Evolutionary conservation across 2,113 vertebrate species (phyloP).

Genomic region (Regulus satrapa): DNA sequence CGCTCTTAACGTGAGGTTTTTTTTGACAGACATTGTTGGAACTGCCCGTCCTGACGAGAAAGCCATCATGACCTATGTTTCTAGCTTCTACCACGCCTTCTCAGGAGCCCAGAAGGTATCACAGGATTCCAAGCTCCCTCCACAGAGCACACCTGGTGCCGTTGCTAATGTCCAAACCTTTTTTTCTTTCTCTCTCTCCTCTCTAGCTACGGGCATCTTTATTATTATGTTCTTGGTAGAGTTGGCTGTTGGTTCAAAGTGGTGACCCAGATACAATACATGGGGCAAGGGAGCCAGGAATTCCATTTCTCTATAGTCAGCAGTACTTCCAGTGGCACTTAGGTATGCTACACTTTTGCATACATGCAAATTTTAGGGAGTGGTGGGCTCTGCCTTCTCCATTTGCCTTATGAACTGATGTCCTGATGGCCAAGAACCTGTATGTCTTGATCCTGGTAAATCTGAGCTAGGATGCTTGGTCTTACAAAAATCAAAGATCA

Average conservation of each 20-base stretch:
- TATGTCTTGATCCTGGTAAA: background rate
- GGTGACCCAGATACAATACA: background rate
- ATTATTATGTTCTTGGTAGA: slow-evolving; percentile 62
- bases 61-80: slow-evolving; percentile 99
- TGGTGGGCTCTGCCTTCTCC: background rate
- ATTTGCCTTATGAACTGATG: background rate
- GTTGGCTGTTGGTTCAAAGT: slow-evolving; percentile 63
- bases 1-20: slow-evolving; percentile 71
- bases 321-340: background rate
- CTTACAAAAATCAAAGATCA: background rate
- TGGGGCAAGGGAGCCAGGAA: background rate
- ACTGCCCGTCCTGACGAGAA: slow-evolving; percentile 98
- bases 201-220: slow-evolving; percentile 59
- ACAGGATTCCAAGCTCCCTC: slow-evolving; percentile 77
- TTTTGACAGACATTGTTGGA: slow-evolving; percentile 95
- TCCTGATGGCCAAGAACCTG: background rate
- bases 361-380: background rate
- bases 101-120: slow-evolving; percentile 99
- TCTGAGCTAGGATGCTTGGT: background rate
- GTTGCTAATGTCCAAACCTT: slow-evolving; percentile 79
- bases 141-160: slow-evolving; percentile 71
- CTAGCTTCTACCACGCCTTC: slow-evolving; percentile 99
- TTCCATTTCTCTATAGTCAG: background rate
- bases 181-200: slow-evolving; percentile 50
- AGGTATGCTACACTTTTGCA: background rate